A percentile compares a stretch with the other conserved stretches of the same genome.
phyloP scores from a whole-genome alignment of 2,797 vertebrate species.

The Pseudopleuronectes americanus region DNA sequence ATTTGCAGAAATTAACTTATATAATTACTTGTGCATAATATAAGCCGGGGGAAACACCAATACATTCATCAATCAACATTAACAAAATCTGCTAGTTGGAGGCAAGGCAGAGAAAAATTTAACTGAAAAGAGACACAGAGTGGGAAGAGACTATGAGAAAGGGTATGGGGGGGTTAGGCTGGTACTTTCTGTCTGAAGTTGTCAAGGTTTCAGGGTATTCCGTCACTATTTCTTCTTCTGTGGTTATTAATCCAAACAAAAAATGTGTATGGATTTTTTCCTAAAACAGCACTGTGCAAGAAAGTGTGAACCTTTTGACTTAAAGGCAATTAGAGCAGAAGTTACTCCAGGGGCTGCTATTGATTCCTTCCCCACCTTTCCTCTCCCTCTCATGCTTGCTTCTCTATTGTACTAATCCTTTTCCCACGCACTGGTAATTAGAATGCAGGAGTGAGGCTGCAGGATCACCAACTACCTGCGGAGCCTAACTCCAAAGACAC shows the following conservation, averaged over 20 bases:
- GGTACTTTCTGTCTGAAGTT: not conserved
- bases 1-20: no score
- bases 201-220: slow-evolving; percentile 1
- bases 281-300: slow-evolving; percentile 26
- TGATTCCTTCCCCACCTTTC: slow-evolving; percentile 61
- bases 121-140: not conserved
- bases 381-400: slow-evolving; percentile 49
- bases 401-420: slow-evolving; percentile 52
- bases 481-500: slow-evolving; percentile 46
- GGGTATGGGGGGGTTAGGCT: not conserved
- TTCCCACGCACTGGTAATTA: slow-evolving; percentile 79
- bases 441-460: slow-evolving; percentile 63
- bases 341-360: slow-evolving; percentile 67
- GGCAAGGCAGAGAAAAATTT: not conserved
- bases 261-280: slow-evolving; percentile 3
- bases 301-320: slow-evolving; percentile 70
- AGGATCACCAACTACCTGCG: slow-evolving; percentile 51
- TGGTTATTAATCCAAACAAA: slow-evolving; percentile 2
- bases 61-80: not conserved
- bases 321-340: slow-evolving; percentile 75
- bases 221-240: not conserved
- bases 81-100: not conserved
- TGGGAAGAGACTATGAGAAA: not conserved
- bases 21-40: no score
- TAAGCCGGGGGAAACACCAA: not conserved